Evolutionary conservation across 1,140 invertebrate genomes (phyloP).

Genomic region (Bilobella aurantiaca): DNA sequence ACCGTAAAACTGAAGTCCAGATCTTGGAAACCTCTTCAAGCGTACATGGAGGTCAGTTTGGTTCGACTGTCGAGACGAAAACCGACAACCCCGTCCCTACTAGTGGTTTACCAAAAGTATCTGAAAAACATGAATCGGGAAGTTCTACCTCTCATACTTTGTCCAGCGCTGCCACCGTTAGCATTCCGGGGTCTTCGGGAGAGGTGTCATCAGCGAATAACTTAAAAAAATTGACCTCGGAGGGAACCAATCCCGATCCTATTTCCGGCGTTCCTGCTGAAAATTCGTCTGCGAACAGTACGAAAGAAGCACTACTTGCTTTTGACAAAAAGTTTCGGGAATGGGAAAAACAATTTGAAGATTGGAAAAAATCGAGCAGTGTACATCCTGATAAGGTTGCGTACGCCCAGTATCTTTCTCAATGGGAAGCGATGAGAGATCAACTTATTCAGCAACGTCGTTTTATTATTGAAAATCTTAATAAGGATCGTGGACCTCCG

Average conservation of each 20-base stretch:
- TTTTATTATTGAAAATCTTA: constrained; percentile 28
- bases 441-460: constrained; percentile 25
- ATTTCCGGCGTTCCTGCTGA: background rate
- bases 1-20: background rate
- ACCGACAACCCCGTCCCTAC: too few species aligned
- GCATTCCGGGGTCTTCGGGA: too few species aligned
- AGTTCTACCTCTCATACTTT: too few species aligned
- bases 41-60: too few species aligned
- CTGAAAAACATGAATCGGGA: too few species aligned
- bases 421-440: constrained; percentile 25
- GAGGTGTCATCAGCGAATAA: too few species aligned
- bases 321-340: constrained; percentile 31
- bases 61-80: too few species aligned
- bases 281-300: too few species aligned
- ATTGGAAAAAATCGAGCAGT: constrained; percentile 25
- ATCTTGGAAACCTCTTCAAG: background rate
- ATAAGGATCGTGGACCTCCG: constrained; percentile 6
- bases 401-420: constrained; percentile 24
- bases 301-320: constrained; percentile 13
- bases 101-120: too few species aligned
- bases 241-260: background rate
- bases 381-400: constrained; percentile 26
- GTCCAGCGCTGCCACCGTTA: too few species aligned
- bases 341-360: constrained; percentile 34
- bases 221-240: background rate